phyloP scores from a whole-genome alignment of 1,140 invertebrate genomes.

The Maconellicoccus hirsutus region DNA sequence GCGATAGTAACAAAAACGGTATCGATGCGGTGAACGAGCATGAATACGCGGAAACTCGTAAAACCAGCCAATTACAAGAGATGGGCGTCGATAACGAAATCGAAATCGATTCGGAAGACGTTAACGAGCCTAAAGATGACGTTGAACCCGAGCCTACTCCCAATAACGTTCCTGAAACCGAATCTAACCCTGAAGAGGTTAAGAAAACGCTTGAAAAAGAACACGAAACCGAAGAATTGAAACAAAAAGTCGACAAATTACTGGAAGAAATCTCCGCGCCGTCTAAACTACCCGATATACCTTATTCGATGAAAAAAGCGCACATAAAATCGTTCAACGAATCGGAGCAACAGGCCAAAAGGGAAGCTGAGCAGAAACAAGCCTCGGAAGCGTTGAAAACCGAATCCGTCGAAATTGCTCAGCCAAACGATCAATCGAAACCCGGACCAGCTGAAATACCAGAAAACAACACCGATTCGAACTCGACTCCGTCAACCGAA shows the following conservation, averaged over 20 bases:
- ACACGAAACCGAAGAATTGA: slow-evolving; percentile 13
- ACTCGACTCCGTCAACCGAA: background rate
- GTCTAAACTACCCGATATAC: slow-evolving; percentile 27
- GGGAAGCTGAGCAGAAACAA: slow-evolving; percentile 20
- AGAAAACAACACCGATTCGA: background rate
- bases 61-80: slow-evolving; percentile 7
- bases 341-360: slow-evolving; percentile 26
- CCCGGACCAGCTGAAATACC: background rate
- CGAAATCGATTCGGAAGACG: background rate
- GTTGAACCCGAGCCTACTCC: background rate
- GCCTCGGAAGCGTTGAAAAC: background rate
- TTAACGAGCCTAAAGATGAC: background rate
- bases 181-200: background rate
- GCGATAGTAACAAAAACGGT: background rate
- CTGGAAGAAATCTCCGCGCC: slow-evolving; percentile 24
- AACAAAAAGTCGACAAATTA: slow-evolving; percentile 19
- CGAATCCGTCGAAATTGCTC: background rate
- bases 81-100: slow-evolving; percentile 23
- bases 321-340: slow-evolving; percentile 24
- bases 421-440: background rate
- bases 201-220: slow-evolving; percentile 12
- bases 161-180: background rate
- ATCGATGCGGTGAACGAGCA: background rate
- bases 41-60: background rate
- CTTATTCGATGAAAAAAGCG: slow-evolving; percentile 23